These are phyloP conservation scores for Calliphora vicina DNA, from an alignment of 1,140 invertebrate genomes.

Conservation along the genomic window DNA sequence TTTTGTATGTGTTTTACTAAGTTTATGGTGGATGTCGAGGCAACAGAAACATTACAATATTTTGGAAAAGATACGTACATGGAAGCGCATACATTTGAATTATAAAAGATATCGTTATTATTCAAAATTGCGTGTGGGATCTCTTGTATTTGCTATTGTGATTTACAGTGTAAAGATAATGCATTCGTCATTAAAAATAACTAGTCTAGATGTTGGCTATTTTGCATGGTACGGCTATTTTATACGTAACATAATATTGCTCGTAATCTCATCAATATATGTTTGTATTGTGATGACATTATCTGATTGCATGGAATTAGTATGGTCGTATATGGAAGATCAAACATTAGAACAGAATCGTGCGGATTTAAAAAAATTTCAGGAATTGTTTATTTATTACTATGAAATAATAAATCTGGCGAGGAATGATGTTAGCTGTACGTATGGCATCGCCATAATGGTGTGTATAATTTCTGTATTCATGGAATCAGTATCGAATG, in stretches of 20 bases:
- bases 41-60: not conserved
- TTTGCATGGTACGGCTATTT: not conserved
- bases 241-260: not conserved
- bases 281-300: not conserved
- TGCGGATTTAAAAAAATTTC: not conserved
- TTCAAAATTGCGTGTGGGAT: not conserved
- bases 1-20: not conserved
- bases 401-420: conserved; percentile 50
- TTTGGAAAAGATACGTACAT: not conserved
- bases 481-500: conserved; percentile 46
- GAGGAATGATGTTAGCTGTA: conserved; percentile 48
- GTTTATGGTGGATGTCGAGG: not conserved
- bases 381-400: conserved; percentile 45
- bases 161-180: not conserved
- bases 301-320: not conserved
- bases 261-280: conserved; percentile 6
- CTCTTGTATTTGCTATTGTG: not conserved
- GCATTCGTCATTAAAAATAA: not conserved
- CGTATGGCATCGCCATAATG: conserved; percentile 50
- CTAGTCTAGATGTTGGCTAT: not conserved
- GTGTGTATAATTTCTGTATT: conserved; percentile 47
- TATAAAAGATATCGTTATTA: not conserved
- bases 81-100: not conserved
- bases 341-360: not conserved
- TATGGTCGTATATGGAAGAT: not conserved